A percentile compares a stretch with the other conserved stretches of the same genome.
phyloP scores from a whole-genome alignment of 2,113 vertebrate genomes.

The Megaptera novaeangliae region DNA sequence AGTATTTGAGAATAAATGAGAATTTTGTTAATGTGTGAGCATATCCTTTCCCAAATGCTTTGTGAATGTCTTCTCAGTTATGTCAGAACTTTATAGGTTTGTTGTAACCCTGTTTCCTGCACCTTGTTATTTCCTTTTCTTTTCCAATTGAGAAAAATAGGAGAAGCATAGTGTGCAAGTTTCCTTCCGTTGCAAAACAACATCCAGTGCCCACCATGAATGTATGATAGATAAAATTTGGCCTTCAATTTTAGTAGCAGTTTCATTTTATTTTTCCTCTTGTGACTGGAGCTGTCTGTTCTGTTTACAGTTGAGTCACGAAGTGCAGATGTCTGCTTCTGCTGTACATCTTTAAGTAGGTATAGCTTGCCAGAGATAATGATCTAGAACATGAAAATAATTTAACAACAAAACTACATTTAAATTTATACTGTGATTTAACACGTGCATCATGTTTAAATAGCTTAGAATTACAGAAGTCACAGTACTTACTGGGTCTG shows the following conservation, averaged over 20 bases:
- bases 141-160: conserved; percentile 69
- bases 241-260: conserved; percentile 56
- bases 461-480: conserved; percentile 63
- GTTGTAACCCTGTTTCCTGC: conserved; percentile 72
- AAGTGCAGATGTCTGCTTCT: conserved; percentile 59
- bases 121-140: conserved; percentile 75
- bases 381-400: conserved; percentile 45
- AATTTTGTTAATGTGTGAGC: conserved; percentile 50
- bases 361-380: conserved; percentile 58
- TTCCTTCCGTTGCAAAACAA: conserved; percentile 43
- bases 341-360: conserved; percentile 53
- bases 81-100: conserved; percentile 67
- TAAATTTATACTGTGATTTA: conserved; percentile 42
- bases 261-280: conserved; percentile 63
- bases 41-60: conserved; percentile 61
- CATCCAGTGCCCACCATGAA: conserved; percentile 61
- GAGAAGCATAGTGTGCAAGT: conserved; percentile 57
- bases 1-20: conserved; percentile 71
- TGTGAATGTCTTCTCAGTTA: conserved; percentile 65
- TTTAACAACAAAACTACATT: conserved; percentile 67
- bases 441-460: conserved; percentile 53
- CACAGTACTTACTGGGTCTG: conserved; percentile 64
- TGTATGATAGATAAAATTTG: conserved; percentile 64
- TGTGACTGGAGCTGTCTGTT: conserved; percentile 74
- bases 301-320: conserved; percentile 69